Conservation (phyloP, 2,113 vertebrate genomes). For the Nymphicus hollandicus region DNA sequence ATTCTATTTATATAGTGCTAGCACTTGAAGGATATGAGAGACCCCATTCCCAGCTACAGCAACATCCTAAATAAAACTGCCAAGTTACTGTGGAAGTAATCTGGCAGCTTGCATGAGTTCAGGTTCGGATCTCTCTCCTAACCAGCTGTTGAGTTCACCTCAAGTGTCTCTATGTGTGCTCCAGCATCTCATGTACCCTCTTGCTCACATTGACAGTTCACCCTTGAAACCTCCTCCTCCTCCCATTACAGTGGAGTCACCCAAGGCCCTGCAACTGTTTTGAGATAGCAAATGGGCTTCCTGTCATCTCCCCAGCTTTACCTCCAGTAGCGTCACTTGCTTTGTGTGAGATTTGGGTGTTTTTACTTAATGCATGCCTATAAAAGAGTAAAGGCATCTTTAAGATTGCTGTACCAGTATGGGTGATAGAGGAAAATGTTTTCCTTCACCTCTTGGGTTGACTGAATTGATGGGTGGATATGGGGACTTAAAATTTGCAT, state of each 20-base stretch:
- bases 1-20: constrained; percentile 41
- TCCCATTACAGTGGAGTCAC: not conserved
- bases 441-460: not conserved
- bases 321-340: not conserved
- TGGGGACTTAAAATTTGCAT: not conserved
- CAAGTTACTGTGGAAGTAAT: constrained; percentile 33
- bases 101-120: not conserved
- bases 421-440: not conserved
- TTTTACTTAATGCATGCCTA: not conserved
- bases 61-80: constrained; percentile 41
- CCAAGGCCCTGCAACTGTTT: not conserved
- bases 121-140: not conserved
- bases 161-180: not conserved
- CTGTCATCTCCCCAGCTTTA: not conserved
- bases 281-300: not conserved
- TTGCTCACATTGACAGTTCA: not conserved
- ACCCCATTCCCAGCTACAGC: constrained; percentile 4
- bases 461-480: not conserved
- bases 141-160: not conserved
- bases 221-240: not conserved
- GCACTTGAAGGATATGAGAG: constrained; percentile 8
- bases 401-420: not conserved
- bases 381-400: not conserved
- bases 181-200: not conserved
- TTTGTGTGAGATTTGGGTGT: not conserved